Percentiles rank a stretch among this genome's conserved stretches.
These are phyloP conservation scores for Peribatodes rhomboidaria DNA, from an alignment of 2,888 invertebrate species.

Conservation along the genomic window DNA sequence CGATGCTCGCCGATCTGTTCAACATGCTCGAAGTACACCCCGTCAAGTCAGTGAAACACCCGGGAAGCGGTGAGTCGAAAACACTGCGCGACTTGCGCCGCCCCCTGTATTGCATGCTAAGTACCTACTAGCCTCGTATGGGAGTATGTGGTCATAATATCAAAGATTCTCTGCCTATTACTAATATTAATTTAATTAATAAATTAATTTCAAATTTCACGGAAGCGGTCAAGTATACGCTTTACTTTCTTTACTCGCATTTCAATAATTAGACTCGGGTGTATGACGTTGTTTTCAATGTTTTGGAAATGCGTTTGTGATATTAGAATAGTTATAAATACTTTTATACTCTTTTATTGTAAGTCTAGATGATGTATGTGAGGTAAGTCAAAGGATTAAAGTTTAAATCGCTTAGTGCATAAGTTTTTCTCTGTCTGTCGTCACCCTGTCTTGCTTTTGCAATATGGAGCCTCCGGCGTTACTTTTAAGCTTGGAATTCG, in stretches of 20 bases:
- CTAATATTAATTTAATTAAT: slow-evolving; percentile 53
- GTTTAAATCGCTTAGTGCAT: slow-evolving; percentile 56
- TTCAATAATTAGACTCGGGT: slow-evolving; percentile 45
- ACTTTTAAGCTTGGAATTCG: slow-evolving; percentile 39
- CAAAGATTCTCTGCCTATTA: slow-evolving; percentile 77
- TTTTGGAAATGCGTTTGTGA: slow-evolving; percentile 28
- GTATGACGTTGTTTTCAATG: slow-evolving; percentile 35
- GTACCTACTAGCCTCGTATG: slow-evolving; percentile 64
- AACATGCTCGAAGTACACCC: slow-evolving; percentile 97
- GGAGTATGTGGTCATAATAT: slow-evolving; percentile 87
- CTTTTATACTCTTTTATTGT: slow-evolving; percentile 27
- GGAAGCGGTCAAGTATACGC: slow-evolving; percentile 64
- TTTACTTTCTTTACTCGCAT: slow-evolving; percentile 57
- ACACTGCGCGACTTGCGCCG: slow-evolving; percentile 37
- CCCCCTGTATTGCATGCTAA: slow-evolving; percentile 72
- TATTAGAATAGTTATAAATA: slow-evolving; percentile 33
- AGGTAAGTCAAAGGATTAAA: slow-evolving; percentile 60
- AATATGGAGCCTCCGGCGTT: slow-evolving; percentile 47
- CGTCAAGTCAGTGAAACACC: slow-evolving; percentile 94
- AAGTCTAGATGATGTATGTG: slow-evolving; percentile 39
- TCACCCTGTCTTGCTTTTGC: slow-evolving; percentile 76
- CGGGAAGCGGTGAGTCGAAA: slow-evolving; percentile 87
- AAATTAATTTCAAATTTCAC: slow-evolving; percentile 46
- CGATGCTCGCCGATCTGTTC: slow-evolving; percentile 97
- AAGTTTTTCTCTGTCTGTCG: slow-evolving; percentile 50